Percentiles rank a stretch among this genome's conserved stretches.
These are phyloP conservation scores for Phylloscopus trochiloides DNA, from an alignment of 2,113 vertebrate genomes.

Conservation along the genomic window DNA sequence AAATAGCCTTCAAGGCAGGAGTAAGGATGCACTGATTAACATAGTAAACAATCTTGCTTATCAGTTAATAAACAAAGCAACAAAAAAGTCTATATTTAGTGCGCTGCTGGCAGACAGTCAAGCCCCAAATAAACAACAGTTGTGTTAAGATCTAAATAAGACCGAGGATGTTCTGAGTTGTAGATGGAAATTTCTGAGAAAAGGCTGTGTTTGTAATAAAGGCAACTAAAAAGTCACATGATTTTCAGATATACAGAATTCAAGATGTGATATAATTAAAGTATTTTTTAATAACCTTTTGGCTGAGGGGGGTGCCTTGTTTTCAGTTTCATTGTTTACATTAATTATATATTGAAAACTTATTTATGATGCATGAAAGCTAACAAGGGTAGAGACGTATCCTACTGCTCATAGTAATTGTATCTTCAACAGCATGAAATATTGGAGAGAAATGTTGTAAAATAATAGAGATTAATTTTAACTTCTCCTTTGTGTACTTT, in stretches of 20 bases:
- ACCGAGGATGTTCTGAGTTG: background rate
- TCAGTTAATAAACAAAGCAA: conserved; percentile 56
- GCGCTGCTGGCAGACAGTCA: conserved; percentile 5
- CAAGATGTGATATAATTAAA: background rate
- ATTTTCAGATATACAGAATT: background rate
- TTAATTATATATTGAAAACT: conserved; percentile 65
- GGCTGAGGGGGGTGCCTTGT: background rate
- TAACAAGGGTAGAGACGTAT: conserved; percentile 17
- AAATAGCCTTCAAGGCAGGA: conserved; percentile 49
- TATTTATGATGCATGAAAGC: conserved; percentile 70
- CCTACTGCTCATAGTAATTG: conserved; percentile 19
- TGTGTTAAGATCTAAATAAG: conserved; percentile 7
- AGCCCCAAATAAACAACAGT: background rate
- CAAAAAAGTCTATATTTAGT: conserved; percentile 19
- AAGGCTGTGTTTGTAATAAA: background rate
- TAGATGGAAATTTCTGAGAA: background rate
- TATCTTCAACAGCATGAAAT: conserved; percentile 48
- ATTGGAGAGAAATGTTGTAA: conserved; percentile 21
- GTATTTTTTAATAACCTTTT: background rate
- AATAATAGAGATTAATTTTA: conserved; percentile 39
- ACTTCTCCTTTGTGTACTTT: background rate
- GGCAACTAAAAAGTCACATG: background rate
- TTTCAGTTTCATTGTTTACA: conserved; percentile 42
- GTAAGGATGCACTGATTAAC: conserved; percentile 33
- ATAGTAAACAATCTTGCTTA: conserved; percentile 34